Percentiles rank a stretch among this genome's conserved stretches.
phyloP scores from a whole-genome alignment of 2,797 vertebrate genomes.

The Sebastes cheni region DNA sequence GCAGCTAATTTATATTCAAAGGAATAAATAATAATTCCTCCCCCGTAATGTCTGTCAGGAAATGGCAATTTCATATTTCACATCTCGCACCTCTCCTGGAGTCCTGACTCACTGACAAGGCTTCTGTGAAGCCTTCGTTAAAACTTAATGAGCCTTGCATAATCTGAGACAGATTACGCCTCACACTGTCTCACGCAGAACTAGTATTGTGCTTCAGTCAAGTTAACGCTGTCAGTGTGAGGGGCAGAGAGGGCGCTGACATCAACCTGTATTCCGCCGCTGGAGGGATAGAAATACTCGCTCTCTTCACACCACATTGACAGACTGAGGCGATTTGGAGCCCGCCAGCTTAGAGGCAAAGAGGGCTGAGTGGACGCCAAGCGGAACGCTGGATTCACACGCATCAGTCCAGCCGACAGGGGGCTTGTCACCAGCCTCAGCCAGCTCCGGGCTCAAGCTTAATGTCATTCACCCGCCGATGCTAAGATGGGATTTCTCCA shows the following conservation, averaged over 20 bases:
- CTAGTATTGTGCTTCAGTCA: slow-evolving; percentile 14
- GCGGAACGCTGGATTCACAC: slow-evolving; percentile 68
- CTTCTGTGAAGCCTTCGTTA: slow-evolving; percentile 41
- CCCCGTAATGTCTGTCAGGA: slow-evolving; percentile 61
- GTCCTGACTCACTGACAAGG: slow-evolving; percentile 57
- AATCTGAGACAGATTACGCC: slow-evolving; percentile 51
- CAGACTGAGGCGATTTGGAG: slow-evolving; percentile 43
- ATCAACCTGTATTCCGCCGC: slow-evolving; percentile 8
- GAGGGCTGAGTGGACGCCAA: slow-evolving; percentile 29
- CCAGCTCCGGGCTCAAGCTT: slow-evolving; percentile 41
- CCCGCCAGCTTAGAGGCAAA: slow-evolving; percentile 15
- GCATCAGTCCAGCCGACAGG: slow-evolving; percentile 45
- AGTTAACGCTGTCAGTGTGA: slow-evolving; percentile 10
- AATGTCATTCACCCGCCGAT: slow-evolving; percentile 42
- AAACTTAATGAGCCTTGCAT: slow-evolving; percentile 51
- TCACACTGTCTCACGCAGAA: slow-evolving; percentile 21
- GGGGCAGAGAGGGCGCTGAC: not conserved
- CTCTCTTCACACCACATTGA: slow-evolving; percentile 22
- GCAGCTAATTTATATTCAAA: slow-evolving; percentile 53
- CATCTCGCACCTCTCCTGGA: slow-evolving; percentile 45
- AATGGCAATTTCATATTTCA: slow-evolving; percentile 45
- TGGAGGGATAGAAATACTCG: slow-evolving; percentile 10
- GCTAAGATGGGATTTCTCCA: slow-evolving; percentile 49
- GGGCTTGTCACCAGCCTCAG: slow-evolving; percentile 44
- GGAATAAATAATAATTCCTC: slow-evolving; percentile 54